Evolutionary conservation across 2,797 vertebrate genomes (phyloP).

Genomic region (Notamacropus eugenii): DNA sequence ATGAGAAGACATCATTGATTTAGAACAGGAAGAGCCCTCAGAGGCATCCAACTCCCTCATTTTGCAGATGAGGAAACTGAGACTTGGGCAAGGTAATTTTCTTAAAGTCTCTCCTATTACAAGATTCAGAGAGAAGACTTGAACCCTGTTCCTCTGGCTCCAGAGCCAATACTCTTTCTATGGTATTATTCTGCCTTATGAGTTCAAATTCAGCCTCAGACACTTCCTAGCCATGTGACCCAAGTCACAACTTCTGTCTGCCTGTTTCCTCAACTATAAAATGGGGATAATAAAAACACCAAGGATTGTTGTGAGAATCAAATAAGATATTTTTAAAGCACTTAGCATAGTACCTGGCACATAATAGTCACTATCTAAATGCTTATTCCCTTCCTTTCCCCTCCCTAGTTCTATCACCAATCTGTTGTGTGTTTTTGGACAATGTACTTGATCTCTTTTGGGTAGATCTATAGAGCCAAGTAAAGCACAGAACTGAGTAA

Average conservation of each 20-base stretch:
- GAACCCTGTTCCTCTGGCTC: neutral
- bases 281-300: neutral
- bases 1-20: neutral
- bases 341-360: neutral
- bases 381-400: neutral
- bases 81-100: neutral
- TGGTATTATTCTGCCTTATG: neutral
- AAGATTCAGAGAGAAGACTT: neutral
- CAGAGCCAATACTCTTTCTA: neutral
- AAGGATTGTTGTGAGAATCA: neutral
- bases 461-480: neutral
- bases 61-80: neutral
- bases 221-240: neutral
- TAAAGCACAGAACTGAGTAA: neutral
- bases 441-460: neutral
- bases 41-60: fast-evolving
- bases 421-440: neutral
- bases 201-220: neutral
- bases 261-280: neutral
- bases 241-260: neutral
- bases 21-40: neutral
- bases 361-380: neutral
- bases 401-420: neutral
- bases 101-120: neutral
- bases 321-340: neutral